Base-by-base conservation (phyloP, 1,140 invertebrate species). In the Coelopa frigida region DNA sequence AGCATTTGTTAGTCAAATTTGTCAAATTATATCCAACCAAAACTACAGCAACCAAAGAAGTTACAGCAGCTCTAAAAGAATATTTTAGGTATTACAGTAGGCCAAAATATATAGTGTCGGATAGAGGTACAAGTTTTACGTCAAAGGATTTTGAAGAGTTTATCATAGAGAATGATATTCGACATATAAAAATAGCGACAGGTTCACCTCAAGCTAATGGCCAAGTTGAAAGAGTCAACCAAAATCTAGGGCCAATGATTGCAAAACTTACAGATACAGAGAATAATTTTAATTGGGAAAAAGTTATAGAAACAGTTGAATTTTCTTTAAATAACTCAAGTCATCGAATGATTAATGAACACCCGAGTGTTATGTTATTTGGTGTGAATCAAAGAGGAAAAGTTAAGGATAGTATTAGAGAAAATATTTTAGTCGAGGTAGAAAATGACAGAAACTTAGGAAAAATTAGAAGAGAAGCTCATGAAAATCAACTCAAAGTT, bases 1-100 rank as follows among this genome's bases (percentile, higher is more conserved):
- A 60, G 44, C 71, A 74, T 49, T 64, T 66, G 2, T 70, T 75
- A 42, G 67, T 70, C 0, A 55, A 53, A 23, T 53, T 44, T 29
- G 26, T 37, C 2, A 53, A 46, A 27, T 23, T 53, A 38, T 50
- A 47, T 42, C 8, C 41, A 14, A 42, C 44, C 5, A 39, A 43
- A 35, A 49, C 50, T 4, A 57, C 59, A 22, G 44, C 42, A 18
- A 39, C 53, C 15, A 61, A 57, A 42, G 49, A 61, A 12, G 49
- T 57, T 20, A 55, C 68, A 12, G 46, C 48, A 4, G 20, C 53
- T 8, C 47, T 64, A 11, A 46, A 46, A 48, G 24, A 51, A 15
- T 45, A 43, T 47, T 46, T 48, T 47, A 26, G n/a, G 14, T 49
- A n/a, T n/a, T n/a, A 51, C 20, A 46, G 57, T 39, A 20, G 49